A percentile compares a stretch with the other conserved stretches of the same genome.
These are phyloP conservation scores for Microtus ochrogaster DNA, from an alignment of 2,113 vertebrate species.

Conservation along the genomic window DNA sequence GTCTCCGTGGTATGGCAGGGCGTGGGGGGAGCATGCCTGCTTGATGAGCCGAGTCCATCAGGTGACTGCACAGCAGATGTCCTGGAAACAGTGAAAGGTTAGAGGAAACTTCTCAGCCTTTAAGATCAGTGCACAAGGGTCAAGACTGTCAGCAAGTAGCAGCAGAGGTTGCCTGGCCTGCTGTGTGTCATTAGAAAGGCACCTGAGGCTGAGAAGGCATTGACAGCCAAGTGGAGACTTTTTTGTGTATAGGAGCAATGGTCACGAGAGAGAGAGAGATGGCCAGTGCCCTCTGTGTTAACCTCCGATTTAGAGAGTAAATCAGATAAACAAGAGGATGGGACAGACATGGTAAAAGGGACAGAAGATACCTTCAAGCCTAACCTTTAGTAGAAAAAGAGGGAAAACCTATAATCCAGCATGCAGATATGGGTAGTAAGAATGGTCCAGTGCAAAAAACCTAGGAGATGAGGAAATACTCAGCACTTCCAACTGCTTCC, in stretches of 20 bases:
- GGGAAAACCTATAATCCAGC: neutral
- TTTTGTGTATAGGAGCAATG: neutral
- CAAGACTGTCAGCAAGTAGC: neutral
- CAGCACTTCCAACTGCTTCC: neutral
- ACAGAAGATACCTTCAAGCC: neutral
- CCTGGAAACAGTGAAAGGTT: neutral
- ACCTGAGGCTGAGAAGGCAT: neutral
- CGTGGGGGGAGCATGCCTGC: neutral
- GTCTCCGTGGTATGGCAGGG: neutral
- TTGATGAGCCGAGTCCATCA: neutral
- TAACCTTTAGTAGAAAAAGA: neutral
- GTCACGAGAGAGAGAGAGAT: neutral
- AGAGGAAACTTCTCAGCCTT: neutral
- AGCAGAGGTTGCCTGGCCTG: neutral
- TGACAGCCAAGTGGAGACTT: neutral
- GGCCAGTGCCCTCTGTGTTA: neutral
- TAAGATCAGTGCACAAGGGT: neutral
- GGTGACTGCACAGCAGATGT: neutral
- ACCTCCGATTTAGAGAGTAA: neutral
- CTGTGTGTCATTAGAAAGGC: neutral
- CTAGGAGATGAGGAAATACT: neutral
- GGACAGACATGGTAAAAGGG: neutral
- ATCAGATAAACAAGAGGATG: neutral
- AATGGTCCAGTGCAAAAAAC: no score
- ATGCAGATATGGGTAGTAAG: neutral